Base-by-base conservation (phyloP, 2,113 vertebrate genomes). In the Corapipo altera region DNA sequence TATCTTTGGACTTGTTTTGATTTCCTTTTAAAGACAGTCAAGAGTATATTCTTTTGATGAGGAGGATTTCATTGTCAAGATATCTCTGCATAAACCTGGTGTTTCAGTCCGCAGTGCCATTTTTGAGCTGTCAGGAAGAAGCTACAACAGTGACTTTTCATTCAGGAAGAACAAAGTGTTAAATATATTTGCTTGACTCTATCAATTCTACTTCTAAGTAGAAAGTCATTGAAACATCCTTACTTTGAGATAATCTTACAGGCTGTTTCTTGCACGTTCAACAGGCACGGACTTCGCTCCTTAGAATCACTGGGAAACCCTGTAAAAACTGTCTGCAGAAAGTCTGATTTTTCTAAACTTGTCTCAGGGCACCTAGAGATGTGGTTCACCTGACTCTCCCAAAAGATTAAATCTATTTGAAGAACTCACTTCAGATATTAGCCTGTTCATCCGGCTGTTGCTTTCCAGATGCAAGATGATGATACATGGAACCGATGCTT, bases 1-100 rank as follows among this genome's bases (percentile, higher is more conserved):
- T 92, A 39, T 81, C 72, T 93, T 91, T 89, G 95, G 33, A 44
- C 91, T 89, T 87, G 59, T 88, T 94, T 86, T 71, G 30, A 67
- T 95, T 96, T 91, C 55, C 33, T 89, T 89, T 64, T 95, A 72
- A 92, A 64, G 72, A 81, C 52, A 74, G 44, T 28, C 33, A 77
- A 66, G 48, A 74, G 28, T 62, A 80, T 55, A n/a, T 27, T 89
- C 55, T 78, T 93, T 58, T 67, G 32, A 81, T 78, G 70, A 67
- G 0, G 5, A 73, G 37, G 49, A 76, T 94, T 91, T 90, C 5
- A 11, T 67, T 93, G 41, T 85, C 35, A 73, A 70, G 83, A 55
- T 79, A 75, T 39, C 21, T 89, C 39, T 88, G 65, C 30, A 41
- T 64, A 55, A 80, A 35, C 59, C 43, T 71, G 21, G 19, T 71